These are phyloP conservation scores for Oscheius sp. DNA, from an alignment of 2,888 invertebrate species.

Conservation along the genomic window DNA sequence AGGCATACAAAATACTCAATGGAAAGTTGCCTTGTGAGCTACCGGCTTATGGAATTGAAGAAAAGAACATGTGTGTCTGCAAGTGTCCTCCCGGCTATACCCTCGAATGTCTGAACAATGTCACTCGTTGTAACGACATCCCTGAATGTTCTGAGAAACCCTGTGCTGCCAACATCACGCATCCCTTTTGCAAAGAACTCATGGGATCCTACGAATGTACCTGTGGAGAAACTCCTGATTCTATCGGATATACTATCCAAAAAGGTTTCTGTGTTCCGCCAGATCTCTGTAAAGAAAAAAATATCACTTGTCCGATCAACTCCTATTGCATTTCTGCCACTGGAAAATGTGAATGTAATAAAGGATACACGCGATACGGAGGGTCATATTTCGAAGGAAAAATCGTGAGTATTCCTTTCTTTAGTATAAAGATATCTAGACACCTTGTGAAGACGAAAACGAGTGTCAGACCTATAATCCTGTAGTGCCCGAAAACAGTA, in stretches of 20 bases:
- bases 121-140: conserved; percentile 9
- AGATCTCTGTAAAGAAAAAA: not conserved
- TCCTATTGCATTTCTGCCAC: conserved; percentile 3
- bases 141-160: conserved; percentile 18
- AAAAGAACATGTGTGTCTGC: conserved; percentile 14
- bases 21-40: too few relatives aligned
- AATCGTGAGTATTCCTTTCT: not conserved
- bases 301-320: not conserved
- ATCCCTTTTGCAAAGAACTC: not conserved
- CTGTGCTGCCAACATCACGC: not conserved
- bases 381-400: not conserved
- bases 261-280: not conserved
- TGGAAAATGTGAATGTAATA: not conserved
- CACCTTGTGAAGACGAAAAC: conserved; percentile 53
- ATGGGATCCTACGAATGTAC: conserved; percentile 10
- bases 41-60: too few relatives aligned
- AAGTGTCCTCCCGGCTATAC: conserved; percentile 16
- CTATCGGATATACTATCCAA: not conserved
- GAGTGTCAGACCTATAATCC: conserved; percentile 42
- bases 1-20: not conserved
- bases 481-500: conserved; percentile 36
- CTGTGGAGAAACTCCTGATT: not conserved
- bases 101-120: not conserved
- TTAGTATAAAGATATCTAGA: not conserved
- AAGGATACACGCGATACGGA: not conserved